Base-by-base conservation (phyloP, 2,888 invertebrate species). In the Andricus curvator region DNA sequence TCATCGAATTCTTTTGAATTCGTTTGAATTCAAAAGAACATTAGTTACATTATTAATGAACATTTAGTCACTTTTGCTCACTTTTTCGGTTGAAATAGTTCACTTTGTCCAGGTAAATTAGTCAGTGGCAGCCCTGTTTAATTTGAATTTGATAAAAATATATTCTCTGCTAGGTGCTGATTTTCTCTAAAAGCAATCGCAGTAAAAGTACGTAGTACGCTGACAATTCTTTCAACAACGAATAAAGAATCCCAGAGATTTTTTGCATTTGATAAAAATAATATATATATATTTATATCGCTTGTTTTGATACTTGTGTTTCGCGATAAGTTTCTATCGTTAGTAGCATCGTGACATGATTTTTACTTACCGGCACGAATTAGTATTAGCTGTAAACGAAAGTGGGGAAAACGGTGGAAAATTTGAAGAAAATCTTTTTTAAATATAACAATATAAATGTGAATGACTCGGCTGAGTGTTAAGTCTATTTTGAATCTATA, bases 271-370 rank as follows among this genome's bases (percentile, higher is more conserved):
- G 74, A 74, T 56, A 51, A 74, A 33, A 74, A 33, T 70, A 74
- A 74, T 70, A 70, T 51, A 56, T 48, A 51, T 51, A 74, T 56
- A 74, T 74, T 74, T 74, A 74, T 74, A 33, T 74, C 33, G 74
- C 74, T 74, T 74, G 56, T 74, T 74, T 74, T 74, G 74, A 74
- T 74, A 74, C 74, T 20, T 74, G 29, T 56, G 56, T 74, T 70
- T 74, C 29, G 56, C 56, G 22, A 74, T 70, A 74, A 74, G 56
- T 51, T 56, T 56, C 22, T 74, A 56, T 51, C 20, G 29, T 74
- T 74, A 44, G 48, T 68, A 74, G 74, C 56, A 51, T 74, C 29
- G 74, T 56, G 74, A 51, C 74, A 74, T 74, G 74, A 56, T 74
- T 74, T 74, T 74, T 51, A 74, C 74, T 74, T 56, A 74, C 74